Conservation (phyloP, 2,797 vertebrate species). For the Sciurus carolinensis region DNA sequence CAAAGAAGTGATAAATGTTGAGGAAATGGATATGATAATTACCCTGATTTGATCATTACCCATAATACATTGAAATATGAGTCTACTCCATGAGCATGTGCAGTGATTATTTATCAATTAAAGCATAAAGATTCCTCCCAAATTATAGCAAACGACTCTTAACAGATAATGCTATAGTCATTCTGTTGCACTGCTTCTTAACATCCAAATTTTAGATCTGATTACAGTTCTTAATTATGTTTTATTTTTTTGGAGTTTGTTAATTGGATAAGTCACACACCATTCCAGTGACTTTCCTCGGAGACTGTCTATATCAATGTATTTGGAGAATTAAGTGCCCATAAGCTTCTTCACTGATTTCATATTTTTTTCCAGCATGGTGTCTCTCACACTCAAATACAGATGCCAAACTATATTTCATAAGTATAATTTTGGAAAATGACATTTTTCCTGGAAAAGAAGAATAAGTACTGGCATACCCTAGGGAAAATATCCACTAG, state of each 20-base stretch:
- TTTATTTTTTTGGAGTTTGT: background rate
- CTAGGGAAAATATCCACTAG: background rate
- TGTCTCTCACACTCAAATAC: background rate
- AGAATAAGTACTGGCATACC: background rate
- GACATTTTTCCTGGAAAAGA: background rate
- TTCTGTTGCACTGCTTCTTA: background rate
- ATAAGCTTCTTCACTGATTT: background rate
- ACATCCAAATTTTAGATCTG: background rate
- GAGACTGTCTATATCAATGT: background rate
- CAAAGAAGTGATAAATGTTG: background rate
- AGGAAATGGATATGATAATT: background rate
- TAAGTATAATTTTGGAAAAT: background rate
- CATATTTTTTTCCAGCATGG: background rate
- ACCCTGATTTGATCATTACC: background rate
- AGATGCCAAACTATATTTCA: background rate
- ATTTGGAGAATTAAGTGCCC: background rate
- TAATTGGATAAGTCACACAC: background rate
- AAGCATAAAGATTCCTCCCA: background rate
- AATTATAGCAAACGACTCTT: background rate
- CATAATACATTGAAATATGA: background rate
- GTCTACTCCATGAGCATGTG: background rate
- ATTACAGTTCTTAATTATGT: background rate
- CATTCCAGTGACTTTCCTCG: background rate
- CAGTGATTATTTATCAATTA: background rate
- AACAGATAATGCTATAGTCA: background rate